phyloP scores from a whole-genome alignment of 2,113 vertebrate genomes.

The Brachyhypopomus occidentalis region DNA sequence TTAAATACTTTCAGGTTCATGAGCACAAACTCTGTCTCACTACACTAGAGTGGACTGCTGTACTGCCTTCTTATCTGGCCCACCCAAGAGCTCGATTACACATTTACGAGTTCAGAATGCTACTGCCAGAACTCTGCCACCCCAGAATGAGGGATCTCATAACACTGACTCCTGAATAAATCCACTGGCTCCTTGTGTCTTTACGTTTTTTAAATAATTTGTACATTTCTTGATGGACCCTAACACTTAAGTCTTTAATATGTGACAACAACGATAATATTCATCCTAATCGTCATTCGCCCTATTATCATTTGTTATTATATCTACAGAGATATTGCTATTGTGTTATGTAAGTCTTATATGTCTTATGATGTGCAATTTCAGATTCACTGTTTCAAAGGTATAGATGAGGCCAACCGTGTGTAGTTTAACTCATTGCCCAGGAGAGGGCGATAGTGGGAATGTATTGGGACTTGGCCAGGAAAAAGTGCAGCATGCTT shows the following conservation, averaged over 20 bases:
- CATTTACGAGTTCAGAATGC: conserved; percentile 20
- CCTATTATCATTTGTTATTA: no score
- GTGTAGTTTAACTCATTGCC: background rate
- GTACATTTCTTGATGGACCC: no score
- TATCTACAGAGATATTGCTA: background rate
- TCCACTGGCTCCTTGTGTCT: conserved; percentile 6
- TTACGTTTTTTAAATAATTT: no score
- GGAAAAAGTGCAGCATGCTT: background rate
- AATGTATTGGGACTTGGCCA: background rate
- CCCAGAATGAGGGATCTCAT: background rate
- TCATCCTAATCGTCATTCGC: no score
- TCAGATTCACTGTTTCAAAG: background rate
- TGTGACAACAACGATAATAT: no score
- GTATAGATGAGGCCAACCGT: no score
- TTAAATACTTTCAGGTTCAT: no score
- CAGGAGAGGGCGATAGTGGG: conserved; percentile 16
- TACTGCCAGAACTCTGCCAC: background rate
- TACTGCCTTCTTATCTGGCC: background rate
- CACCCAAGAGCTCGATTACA: background rate
- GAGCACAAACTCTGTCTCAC: background rate
- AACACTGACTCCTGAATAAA: conserved; percentile 5
- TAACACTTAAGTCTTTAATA: no score
- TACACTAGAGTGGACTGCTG: background rate
- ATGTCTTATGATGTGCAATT: background rate
- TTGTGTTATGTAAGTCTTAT: background rate